Conservation (phyloP, 2,888 invertebrate genomes). For the Galerucella nymphaeae region DNA sequence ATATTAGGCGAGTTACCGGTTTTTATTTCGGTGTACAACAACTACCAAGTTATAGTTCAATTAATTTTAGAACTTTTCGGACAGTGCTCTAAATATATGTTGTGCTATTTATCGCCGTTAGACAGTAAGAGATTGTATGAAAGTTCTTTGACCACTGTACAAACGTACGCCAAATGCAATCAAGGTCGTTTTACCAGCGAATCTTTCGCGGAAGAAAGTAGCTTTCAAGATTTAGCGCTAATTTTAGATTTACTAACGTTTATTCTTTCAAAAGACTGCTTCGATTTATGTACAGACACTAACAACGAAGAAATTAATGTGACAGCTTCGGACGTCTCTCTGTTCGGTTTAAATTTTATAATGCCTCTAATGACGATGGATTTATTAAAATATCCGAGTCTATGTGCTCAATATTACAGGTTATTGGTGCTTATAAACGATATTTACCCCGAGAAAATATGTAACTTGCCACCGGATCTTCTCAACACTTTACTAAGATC, state of each 20-base stretch:
- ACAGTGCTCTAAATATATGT: conserved; percentile 77
- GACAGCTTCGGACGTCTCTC: conserved; percentile 72
- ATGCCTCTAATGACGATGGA: conserved; percentile 80
- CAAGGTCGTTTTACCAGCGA: conserved; percentile 72
- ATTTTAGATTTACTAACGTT: conserved; percentile 79
- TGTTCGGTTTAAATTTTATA: conserved; percentile 77
- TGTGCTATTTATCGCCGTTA: conserved; percentile 72
- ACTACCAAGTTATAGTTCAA: conserved; percentile 83
- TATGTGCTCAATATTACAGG: conserved; percentile 73
- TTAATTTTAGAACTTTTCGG: conserved; percentile 79
- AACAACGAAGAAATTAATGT: conserved; percentile 58
- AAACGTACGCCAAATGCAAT: conserved; percentile 77
- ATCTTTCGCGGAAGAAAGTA: conserved; percentile 78
- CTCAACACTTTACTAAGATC: conserved; percentile 69
- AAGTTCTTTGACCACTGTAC: conserved; percentile 75
- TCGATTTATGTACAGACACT: conserved; percentile 58
- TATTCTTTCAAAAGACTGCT: conserved; percentile 63
- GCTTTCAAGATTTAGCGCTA: conserved; percentile 79
- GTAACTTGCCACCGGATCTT: conserved; percentile 66
- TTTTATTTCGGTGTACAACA: conserved; percentile 76
- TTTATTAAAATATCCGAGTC: conserved; percentile 75
- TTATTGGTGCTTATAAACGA: conserved; percentile 75
- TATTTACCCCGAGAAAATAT: conserved; percentile 73
- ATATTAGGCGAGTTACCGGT: conserved; percentile 76
- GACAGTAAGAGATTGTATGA: conserved; percentile 75